phyloP scores from a whole-genome alignment of 2,888 invertebrate species.

The Melikaiella ostensackeni region DNA sequence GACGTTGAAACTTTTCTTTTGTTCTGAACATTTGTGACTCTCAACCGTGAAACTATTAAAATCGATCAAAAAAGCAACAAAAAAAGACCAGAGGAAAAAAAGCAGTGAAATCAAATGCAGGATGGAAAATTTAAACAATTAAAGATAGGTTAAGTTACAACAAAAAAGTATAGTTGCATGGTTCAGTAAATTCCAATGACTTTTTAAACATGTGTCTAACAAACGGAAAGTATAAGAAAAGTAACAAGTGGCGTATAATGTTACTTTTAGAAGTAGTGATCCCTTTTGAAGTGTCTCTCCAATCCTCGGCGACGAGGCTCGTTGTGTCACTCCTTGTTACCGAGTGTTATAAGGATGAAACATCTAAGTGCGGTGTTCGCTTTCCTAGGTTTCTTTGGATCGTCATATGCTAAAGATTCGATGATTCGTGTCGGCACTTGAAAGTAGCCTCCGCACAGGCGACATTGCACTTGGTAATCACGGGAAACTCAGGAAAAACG shows the following conservation, averaged over 20 bases:
- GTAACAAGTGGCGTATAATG: neutral
- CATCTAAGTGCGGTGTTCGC: neutral
- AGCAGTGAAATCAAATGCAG: neutral
- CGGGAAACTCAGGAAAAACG: slow-evolving; percentile 47
- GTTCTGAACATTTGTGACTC: no score
- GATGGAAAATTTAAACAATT: neutral
- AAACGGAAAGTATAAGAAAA: neutral
- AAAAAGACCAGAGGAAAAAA: neutral
- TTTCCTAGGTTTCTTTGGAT: slow-evolving; percentile 12
- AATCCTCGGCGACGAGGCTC: slow-evolving; percentile 2
- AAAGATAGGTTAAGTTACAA: neutral
- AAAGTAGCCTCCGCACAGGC: slow-evolving; percentile 16
- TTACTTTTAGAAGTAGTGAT: slow-evolving; percentile 7
- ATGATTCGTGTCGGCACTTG: slow-evolving; percentile 23
- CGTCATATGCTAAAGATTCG: slow-evolving; percentile 18
- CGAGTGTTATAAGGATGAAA: slow-evolving; percentile 7
- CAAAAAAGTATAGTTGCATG: neutral
- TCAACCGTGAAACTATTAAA: neutral
- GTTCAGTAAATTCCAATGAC: neutral
- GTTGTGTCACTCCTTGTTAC: slow-evolving; percentile 29
- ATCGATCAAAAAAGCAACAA: neutral
- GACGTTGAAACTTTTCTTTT: neutral
- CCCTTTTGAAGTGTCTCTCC: neutral
- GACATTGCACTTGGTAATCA: slow-evolving; percentile 17
- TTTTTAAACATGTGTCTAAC: neutral